Evolutionary conservation across 2,113 vertebrate species (phyloP).

Genomic region (Vombatus ursinus): DNA sequence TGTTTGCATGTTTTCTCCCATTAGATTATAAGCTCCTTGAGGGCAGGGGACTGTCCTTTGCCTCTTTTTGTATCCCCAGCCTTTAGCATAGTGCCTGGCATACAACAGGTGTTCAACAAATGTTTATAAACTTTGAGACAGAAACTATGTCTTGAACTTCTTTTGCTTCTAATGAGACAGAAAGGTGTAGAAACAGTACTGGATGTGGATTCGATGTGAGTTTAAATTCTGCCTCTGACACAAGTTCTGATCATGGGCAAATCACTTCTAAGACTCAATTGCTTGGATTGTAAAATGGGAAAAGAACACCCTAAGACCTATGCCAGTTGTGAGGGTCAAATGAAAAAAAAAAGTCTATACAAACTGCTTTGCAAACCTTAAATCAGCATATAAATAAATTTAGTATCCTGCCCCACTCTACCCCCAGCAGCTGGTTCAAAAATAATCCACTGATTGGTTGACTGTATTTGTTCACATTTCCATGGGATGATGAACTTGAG

Average conservation of each 20-base stretch:
- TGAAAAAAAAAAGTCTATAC: not conserved
- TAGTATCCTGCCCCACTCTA: not conserved
- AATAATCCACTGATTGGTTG: not conserved
- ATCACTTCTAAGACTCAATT: not conserved
- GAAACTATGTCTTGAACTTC: not conserved
- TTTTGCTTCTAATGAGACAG: not conserved
- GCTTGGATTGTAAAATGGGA: not conserved
- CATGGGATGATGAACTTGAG: not conserved
- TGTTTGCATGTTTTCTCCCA: not conserved
- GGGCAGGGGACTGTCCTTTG: not conserved
- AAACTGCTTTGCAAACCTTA: not conserved
- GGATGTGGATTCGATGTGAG: not conserved
- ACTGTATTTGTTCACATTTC: not conserved
- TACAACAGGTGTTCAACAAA: not conserved
- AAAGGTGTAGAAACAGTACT: not conserved
- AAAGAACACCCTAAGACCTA: not conserved
- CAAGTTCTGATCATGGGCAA: not conserved
- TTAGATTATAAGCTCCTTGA: not conserved
- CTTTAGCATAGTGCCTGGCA: not conserved
- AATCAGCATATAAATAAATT: not conserved
- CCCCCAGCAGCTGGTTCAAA: not conserved
- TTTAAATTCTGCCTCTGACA: not conserved
- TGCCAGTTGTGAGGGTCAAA: not conserved
- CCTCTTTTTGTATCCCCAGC: not conserved
- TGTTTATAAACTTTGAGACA: not conserved